These are phyloP conservation scores for Lamellibrachia satsuma DNA, from an alignment of 2,888 invertebrate genomes.

Conservation along the genomic window DNA sequence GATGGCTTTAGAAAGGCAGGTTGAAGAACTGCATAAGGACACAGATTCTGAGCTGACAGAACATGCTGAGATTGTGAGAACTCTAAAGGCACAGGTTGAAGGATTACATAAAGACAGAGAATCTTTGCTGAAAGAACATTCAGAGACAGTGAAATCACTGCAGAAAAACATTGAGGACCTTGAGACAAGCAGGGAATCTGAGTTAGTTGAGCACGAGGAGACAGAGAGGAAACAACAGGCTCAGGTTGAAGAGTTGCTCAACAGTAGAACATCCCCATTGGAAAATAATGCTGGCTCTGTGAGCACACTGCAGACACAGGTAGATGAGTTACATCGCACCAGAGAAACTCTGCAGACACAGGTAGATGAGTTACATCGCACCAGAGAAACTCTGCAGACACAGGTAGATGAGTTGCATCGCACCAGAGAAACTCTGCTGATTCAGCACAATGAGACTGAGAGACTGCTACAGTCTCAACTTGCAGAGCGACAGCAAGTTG, in stretches of 20 bases:
- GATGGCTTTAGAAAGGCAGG: not conserved
- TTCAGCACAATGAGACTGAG: not conserved
- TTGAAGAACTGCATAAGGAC: constrained; percentile 7
- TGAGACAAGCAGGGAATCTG: constrained; percentile 39
- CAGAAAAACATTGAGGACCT: constrained; percentile 34
- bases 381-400: not conserved
- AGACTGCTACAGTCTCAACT: not conserved
- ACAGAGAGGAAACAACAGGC: not conserved
- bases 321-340: not conserved
- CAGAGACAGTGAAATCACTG: not conserved
- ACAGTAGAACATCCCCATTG: not conserved
- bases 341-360: not conserved
- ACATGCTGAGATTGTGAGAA: constrained; percentile 47
- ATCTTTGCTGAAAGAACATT: not conserved
- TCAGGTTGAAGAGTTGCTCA: not conserved
- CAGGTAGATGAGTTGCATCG: not conserved
- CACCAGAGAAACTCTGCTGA: not conserved
- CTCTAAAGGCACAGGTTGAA: constrained; percentile 21
- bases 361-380: not conserved
- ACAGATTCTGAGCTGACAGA: constrained; percentile 40
- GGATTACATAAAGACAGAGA: constrained; percentile 43
- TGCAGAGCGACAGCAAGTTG: not conserved
- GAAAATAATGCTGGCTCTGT: not conserved
- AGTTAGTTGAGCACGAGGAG: not conserved
- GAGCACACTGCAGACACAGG: not conserved